Percentiles rank a stretch among this genome's conserved stretches.
Evolutionary conservation across 1,140 invertebrate genomes (phyloP).

Genomic region (Vanessa atalanta): DNA sequence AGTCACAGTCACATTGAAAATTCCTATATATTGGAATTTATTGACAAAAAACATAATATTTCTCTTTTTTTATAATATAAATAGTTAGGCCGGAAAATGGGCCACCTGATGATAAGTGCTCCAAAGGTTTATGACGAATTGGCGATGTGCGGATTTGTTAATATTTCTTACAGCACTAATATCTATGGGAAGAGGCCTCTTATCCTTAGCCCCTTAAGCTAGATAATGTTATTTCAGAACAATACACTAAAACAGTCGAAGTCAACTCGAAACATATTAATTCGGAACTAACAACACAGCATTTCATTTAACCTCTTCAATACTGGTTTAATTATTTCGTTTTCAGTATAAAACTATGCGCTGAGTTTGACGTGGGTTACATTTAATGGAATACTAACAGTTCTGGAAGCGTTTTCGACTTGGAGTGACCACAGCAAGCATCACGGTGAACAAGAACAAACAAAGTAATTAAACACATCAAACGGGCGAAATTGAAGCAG

Average conservation of each 20-base stretch:
- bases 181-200: no score
- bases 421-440: constrained; percentile 73
- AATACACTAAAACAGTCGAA: constrained; percentile 6
- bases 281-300: constrained; percentile 2
- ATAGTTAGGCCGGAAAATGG: no score
- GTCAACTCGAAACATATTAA: neutral
- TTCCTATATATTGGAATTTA: no score
- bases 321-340: constrained; percentile 69
- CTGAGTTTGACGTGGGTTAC: constrained; percentile 75
- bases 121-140: no score
- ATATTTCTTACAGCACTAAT: no score
- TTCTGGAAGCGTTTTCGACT: constrained; percentile 74
- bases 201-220: neutral
- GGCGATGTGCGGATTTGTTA: no score
- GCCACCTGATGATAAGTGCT: no score
- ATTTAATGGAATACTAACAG: constrained; percentile 76
- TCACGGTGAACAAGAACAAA: constrained; percentile 74
- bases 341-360: constrained; percentile 68
- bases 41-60: no score
- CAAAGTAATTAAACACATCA: constrained; percentile 81
- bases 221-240: neutral
- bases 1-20: no score
- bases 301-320: constrained; percentile 33
- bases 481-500: constrained; percentile 74
- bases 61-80: no score